A percentile compares a stretch with the other conserved stretches of the same genome.
These are phyloP conservation scores for Itoplectis maculator DNA, from an alignment of 2,888 invertebrate genomes.

Conservation along the genomic window DNA sequence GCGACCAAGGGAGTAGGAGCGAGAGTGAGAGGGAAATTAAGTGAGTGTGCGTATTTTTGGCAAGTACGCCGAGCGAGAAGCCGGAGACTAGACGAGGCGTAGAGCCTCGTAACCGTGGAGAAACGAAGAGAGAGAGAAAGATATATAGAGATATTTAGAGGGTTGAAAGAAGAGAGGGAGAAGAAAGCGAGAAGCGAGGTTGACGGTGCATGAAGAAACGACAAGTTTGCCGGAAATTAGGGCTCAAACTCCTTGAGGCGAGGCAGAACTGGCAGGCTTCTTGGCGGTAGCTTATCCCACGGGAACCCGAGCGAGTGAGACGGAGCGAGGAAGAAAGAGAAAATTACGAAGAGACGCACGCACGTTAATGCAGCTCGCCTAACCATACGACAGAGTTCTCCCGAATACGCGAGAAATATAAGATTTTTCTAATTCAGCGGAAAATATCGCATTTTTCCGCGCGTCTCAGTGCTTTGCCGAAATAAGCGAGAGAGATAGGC, in stretches of 20 bases:
- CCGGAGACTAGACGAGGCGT: constrained; percentile 44
- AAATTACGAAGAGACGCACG: background rate
- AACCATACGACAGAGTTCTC: background rate
- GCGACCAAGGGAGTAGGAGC: constrained; percentile 6
- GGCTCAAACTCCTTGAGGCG: constrained; percentile 58
- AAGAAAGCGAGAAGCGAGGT: constrained; percentile 47
- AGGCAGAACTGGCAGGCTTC: constrained; percentile 26
- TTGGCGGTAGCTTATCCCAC: background rate
- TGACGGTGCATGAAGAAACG: constrained; percentile 61
- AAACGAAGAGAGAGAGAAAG: background rate
- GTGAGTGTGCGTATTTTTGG: constrained; percentile 58
- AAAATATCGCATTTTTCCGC: too few species aligned
- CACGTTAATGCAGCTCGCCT: constrained; percentile 36
- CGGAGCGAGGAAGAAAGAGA: constrained; percentile 19
- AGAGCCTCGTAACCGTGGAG: constrained; percentile 30
- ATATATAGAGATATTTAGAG: too few species aligned
- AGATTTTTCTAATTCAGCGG: too few species aligned
- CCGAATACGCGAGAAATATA: constrained; percentile 1
- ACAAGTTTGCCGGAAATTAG: constrained; percentile 65
- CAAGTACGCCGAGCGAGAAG: constrained; percentile 45
- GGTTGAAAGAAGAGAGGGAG: constrained; percentile 36
- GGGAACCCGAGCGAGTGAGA: too few species aligned
- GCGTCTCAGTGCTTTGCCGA: too few species aligned
- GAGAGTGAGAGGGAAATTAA: constrained; percentile 18
- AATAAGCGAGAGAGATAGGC: too few species aligned